phyloP scores from a whole-genome alignment of 2,113 vertebrate species.

The Hepsetus odoe region DNA sequence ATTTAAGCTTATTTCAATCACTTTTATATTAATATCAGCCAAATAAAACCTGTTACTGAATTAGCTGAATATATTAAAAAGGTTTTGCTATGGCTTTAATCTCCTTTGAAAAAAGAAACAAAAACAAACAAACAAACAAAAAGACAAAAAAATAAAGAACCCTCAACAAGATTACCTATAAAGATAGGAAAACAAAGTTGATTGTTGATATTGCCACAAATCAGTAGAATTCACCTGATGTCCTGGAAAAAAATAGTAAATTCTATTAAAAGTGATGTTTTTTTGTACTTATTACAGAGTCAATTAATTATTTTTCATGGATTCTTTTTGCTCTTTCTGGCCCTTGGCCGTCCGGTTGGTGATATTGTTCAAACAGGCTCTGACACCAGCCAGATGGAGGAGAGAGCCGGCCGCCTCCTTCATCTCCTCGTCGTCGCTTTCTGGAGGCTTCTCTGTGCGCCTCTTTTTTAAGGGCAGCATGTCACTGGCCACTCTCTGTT shows the following conservation, averaged over 20 bases:
- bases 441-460: constrained; percentile 88
- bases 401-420: constrained; percentile 97
- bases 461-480: constrained; percentile 91
- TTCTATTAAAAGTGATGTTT: constrained; percentile 92
- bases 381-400: constrained; percentile 95
- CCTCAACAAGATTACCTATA: constrained; percentile 68
- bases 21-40: constrained; percentile 48
- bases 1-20: constrained; percentile 22
- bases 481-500: constrained; percentile 82
- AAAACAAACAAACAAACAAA: constrained; percentile 65
- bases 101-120: constrained; percentile 91
- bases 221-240: constrained; percentile 99
- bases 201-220: constrained; percentile 99
- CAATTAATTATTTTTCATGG: constrained; percentile 84
- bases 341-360: constrained; percentile 99
- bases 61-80: constrained; percentile 84
- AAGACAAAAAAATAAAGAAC: constrained; percentile 66
- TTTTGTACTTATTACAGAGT: constrained; percentile 56
- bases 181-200: constrained; percentile 85
- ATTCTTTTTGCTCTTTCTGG: constrained; percentile 96
- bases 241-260: constrained; percentile 94
- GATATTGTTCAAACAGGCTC: constrained; percentile 99
- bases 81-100: constrained; percentile 98
- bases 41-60: constrained; percentile 75
- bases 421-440: constrained; percentile 99